Conservation (phyloP, 2,113 vertebrate species). For the Leptobrachium leishanense region DNA sequence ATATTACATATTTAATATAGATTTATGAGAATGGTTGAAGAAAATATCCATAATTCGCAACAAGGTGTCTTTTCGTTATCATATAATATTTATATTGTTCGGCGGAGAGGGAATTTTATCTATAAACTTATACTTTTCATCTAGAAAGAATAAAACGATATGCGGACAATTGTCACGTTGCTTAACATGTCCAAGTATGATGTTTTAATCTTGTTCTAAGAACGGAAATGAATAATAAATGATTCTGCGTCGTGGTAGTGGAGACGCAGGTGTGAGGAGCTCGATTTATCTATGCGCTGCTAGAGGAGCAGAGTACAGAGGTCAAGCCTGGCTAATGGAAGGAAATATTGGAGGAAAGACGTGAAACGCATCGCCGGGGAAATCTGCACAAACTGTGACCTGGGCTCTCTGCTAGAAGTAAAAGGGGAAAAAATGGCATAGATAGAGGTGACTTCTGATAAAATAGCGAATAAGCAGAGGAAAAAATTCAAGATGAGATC, state of each 20-base stretch:
- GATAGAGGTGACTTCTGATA: not conserved
- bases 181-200: not conserved
- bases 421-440: not conserved
- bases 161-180: slow-evolving; percentile 1
- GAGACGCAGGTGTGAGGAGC: not conserved
- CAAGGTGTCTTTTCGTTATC: not conserved
- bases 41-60: not conserved
- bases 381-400: not conserved
- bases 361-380: not conserved
- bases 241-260: not conserved
- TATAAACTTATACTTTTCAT: not conserved
- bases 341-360: not conserved
- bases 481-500: no score
- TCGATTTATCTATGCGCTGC: not conserved
- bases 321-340: not conserved
- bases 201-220: not conserved
- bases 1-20: no score
- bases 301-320: not conserved
- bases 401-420: not conserved
- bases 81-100: not conserved
- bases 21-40: not conserved
- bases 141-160: not conserved
- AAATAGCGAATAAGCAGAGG: no score
- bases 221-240: not conserved
- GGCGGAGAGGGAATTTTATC: not conserved